Evolutionary conservation across 2,797 vertebrate genomes (phyloP).

Genomic region (Galaxias olidus): DNA sequence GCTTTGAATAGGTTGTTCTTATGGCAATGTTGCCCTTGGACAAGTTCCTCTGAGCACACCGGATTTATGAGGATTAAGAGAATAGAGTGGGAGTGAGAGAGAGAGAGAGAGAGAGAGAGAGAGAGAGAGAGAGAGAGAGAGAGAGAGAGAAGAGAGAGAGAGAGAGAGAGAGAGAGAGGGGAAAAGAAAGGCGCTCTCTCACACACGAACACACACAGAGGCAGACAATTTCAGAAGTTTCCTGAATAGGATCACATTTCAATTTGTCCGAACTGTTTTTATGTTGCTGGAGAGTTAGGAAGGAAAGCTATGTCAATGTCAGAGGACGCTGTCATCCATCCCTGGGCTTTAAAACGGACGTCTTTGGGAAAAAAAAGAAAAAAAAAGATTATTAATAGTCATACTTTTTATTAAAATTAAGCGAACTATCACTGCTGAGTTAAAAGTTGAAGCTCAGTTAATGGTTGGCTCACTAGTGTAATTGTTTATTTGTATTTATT

Average conservation of each 20-base stretch:
- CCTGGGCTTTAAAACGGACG: no score
- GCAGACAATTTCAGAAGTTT: conserved; percentile 7
- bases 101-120: conserved; percentile 1
- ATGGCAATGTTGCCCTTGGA: conserved; percentile 32
- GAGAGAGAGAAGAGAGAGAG: background rate
- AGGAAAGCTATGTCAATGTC: background rate
- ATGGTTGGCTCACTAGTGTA: no score
- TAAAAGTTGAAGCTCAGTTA: no score
- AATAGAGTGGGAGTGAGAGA: conserved; percentile 25
- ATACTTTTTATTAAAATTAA: no score
- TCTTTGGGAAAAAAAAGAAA: no score
- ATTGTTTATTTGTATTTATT: no score
- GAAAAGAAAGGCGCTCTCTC: background rate
- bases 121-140: background rate
- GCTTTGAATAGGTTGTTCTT: conserved; percentile 26
- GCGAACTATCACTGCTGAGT: no score
- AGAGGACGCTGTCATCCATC: background rate
- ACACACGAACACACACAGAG: background rate
- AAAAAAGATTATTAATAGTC: no score
- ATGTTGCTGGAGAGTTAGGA: background rate
- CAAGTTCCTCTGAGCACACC: conserved; percentile 24
- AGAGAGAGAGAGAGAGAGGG: conserved; percentile 6
- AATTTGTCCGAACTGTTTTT: conserved; percentile 21
- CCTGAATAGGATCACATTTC: conserved; percentile 22
- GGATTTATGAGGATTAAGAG: conserved; percentile 54